phyloP scores from a whole-genome alignment of 2,888 invertebrate species.

The Ganaspis brasiliensis region DNA sequence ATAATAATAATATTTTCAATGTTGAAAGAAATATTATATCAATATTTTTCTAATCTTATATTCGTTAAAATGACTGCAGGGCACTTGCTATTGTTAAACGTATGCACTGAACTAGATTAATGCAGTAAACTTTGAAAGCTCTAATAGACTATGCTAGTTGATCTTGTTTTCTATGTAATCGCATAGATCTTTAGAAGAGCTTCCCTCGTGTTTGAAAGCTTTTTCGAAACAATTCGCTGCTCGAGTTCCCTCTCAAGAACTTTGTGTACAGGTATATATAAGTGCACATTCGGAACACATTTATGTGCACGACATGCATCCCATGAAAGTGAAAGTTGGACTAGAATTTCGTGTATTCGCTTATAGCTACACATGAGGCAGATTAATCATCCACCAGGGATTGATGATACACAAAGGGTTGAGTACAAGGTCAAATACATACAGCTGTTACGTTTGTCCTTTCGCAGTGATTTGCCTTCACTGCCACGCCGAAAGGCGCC shows the following conservation, averaged over 20 bases:
- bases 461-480: slow-evolving; percentile 65
- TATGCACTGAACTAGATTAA: slow-evolving; percentile 26
- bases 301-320: neutral
- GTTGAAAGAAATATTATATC: too few species aligned
- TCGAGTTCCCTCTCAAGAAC: neutral
- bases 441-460: slow-evolving; percentile 54
- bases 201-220: neutral
- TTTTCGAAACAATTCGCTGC: slow-evolving; percentile 11
- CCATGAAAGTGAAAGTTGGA: neutral
- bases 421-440: slow-evolving; percentile 66
- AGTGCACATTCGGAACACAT: neutral
- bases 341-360: slow-evolving; percentile 6
- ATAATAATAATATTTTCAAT: too few species aligned
- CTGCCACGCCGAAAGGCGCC: slow-evolving; percentile 68
- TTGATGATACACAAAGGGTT: slow-evolving; percentile 47
- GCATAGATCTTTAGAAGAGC: slow-evolving; percentile 6
- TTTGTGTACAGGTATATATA: neutral
- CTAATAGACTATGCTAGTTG: slow-evolving; percentile 10
- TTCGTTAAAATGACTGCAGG: neutral
- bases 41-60: too few species aligned
- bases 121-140: neutral
- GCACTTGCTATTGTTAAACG: slow-evolving; percentile 35
- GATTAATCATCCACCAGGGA: slow-evolving; percentile 57
- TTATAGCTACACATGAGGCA: slow-evolving; percentile 14
- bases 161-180: slow-evolving; percentile 16